A percentile compares a stretch with the other conserved stretches of the same genome.
Evolutionary conservation across 2,797 vertebrate species (phyloP).

Genomic region (Oreortyx pictus): DNA sequence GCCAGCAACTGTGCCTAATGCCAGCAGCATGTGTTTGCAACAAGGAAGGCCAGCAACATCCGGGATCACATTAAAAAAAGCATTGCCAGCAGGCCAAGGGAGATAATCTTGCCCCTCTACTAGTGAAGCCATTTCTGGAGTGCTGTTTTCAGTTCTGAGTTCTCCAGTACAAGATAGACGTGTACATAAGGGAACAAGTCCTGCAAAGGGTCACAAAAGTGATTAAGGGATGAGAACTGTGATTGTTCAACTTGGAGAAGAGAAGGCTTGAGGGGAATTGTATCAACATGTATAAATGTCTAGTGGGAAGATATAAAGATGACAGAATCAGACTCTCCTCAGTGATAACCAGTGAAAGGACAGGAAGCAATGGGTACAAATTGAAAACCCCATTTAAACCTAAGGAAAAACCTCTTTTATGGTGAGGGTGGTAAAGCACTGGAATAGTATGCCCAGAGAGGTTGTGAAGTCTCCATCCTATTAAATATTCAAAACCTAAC

Average conservation of each 20-base stretch:
- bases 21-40: background rate
- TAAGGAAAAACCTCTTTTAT: background rate
- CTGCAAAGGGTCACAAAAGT: background rate
- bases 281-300: background rate
- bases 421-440: background rate
- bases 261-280: background rate
- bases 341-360: background rate
- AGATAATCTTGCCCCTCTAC: background rate
- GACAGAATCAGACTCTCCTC: background rate
- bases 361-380: background rate
- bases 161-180: background rate
- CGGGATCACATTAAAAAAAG: background rate
- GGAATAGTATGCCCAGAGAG: background rate
- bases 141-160: background rate
- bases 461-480: background rate
- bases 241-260: background rate
- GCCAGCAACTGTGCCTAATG: background rate
- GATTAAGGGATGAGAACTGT: background rate
- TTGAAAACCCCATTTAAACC: background rate
- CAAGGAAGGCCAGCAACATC: background rate
- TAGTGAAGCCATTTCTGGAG: background rate
- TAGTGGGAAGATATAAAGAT: background rate
- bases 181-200: too few species aligned
- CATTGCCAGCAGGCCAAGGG: background rate
- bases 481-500: background rate